These are phyloP conservation scores for Dicrurus megarhynchus DNA, from an alignment of 2,113 vertebrate genomes.

Conservation along the genomic window DNA sequence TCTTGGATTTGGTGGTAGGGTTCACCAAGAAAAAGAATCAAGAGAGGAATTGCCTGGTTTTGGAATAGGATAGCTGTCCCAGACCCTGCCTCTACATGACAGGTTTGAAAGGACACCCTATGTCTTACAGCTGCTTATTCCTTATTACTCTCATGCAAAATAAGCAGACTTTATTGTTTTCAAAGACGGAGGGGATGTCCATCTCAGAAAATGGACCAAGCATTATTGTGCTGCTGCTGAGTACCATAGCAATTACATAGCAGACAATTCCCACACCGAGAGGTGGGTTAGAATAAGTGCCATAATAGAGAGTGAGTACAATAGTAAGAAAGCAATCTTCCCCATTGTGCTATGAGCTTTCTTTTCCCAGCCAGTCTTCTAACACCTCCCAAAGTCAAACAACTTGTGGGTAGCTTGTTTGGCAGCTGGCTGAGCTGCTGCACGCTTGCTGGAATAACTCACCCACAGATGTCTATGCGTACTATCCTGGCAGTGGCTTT, in stretches of 20 bases:
- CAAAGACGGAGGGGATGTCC: not conserved
- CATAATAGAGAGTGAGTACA: not conserved
- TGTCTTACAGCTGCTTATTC: not conserved
- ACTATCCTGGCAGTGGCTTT: not conserved
- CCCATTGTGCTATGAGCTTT: not conserved
- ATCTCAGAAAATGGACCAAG: not conserved
- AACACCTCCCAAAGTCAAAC: not conserved
- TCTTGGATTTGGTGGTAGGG: not conserved
- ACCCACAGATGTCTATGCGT: not conserved
- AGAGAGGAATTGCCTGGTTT: not conserved
- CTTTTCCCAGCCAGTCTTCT: not conserved
- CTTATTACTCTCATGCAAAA: not conserved
- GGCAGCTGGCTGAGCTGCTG: not conserved
- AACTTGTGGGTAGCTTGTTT: not conserved
- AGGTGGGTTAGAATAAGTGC: not conserved
- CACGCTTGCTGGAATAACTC: not conserved
- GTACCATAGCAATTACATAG: not conserved
- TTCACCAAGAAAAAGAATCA: not conserved
- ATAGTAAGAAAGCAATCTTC: not conserved
- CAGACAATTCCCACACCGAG: not conserved
- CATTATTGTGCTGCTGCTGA: not conserved
- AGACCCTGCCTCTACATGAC: not conserved
- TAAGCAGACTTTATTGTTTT: not conserved
- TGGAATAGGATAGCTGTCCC: not conserved
- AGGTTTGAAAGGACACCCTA: not conserved